Conservation (phyloP, 1,140 invertebrate species). For the Formica selysi region DNA sequence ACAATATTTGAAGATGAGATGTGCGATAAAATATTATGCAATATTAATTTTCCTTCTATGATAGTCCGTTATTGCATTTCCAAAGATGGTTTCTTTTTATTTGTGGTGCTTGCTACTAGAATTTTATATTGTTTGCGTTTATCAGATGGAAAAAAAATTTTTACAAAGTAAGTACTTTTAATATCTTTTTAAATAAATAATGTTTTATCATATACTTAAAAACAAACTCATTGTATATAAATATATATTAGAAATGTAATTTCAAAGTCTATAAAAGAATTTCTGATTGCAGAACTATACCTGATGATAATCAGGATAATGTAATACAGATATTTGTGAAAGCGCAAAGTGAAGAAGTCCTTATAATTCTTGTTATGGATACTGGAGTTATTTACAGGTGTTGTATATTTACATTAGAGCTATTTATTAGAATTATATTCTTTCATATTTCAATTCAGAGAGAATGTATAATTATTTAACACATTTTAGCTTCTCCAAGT, state of each 20-base stretch:
- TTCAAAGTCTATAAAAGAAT: not conserved
- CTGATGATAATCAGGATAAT: constrained; percentile 6
- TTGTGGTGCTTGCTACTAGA: constrained; percentile 73
- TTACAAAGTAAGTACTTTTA: constrained; percentile 61
- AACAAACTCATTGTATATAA: not conserved
- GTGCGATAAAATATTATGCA: constrained; percentile 75
- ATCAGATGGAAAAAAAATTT: constrained; percentile 70
- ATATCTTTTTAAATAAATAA: constrained; percentile 22
- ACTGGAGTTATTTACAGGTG: constrained; percentile 76
- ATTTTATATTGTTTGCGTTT: constrained; percentile 78
- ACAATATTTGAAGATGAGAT: constrained; percentile 81
- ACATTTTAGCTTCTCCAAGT: constrained; percentile 67
- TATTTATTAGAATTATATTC: constrained; percentile 1
- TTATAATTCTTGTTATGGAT: constrained; percentile 65
- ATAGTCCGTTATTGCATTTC: constrained; percentile 79
- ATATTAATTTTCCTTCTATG: constrained; percentile 74
- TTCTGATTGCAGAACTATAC: constrained; percentile 64
- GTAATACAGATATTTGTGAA: constrained; percentile 72
- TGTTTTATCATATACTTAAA: not conserved
- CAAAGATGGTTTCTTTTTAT: constrained; percentile 73
- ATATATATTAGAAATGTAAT: not conserved
- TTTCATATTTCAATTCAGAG: not conserved
- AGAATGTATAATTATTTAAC: not conserved
- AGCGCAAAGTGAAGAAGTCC: constrained; percentile 49
- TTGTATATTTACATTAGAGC: not conserved